Conservation (phyloP, 2,888 invertebrate genomes). For the Sialis fuliginosa region DNA sequence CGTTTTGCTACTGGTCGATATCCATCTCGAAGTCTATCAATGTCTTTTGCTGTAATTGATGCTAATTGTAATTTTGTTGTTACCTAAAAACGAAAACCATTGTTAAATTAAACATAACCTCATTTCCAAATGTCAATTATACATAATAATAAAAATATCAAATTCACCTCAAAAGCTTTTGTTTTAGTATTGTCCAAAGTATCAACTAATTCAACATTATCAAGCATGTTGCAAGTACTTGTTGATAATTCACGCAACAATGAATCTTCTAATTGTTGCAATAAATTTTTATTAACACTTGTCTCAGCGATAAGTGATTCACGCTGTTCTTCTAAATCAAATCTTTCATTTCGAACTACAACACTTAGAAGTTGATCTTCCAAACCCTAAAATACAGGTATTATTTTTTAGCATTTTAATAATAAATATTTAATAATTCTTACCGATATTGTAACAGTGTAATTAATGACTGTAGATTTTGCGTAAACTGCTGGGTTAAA, state of each 20-base stretch:
- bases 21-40: constrained; percentile 66
- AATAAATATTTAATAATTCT: constrained; percentile 10
- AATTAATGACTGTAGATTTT: constrained; percentile 79
- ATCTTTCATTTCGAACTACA: constrained; percentile 70
- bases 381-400: constrained; percentile 38
- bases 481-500: constrained; percentile 77
- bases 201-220: constrained; percentile 69
- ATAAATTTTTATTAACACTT: constrained; percentile 65
- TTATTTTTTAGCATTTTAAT: neutral
- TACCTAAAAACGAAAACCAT: constrained; percentile 24
- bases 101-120: no score
- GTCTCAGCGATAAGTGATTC: constrained; percentile 70
- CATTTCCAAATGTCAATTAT: no score
- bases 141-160: neutral
- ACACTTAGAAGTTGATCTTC: constrained; percentile 84
- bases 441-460: constrained; percentile 69
- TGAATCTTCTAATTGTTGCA: constrained; percentile 73
- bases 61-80: constrained; percentile 63
- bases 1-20: constrained; percentile 73
- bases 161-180: constrained; percentile 60
- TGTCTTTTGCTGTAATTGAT: constrained; percentile 56
- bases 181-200: constrained; percentile 80
- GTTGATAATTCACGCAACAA: constrained; percentile 68
- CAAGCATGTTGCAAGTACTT: constrained; percentile 82
- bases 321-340: constrained; percentile 76